phyloP scores from a whole-genome alignment of 1,140 invertebrate species.

The Habropoda laboriosa region DNA sequence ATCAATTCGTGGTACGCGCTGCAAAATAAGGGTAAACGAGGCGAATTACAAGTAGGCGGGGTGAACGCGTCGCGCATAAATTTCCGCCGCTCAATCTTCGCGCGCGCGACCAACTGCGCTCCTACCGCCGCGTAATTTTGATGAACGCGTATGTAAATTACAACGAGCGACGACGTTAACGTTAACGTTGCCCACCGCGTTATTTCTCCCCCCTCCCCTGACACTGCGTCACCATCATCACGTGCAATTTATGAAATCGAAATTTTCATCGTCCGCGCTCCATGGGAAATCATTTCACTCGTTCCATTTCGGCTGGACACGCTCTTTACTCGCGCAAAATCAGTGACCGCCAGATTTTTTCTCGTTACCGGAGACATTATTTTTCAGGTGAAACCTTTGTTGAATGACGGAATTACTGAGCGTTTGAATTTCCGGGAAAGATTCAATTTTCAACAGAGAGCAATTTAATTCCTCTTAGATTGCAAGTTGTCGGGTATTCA shows the following conservation, averaged over 20 bases:
- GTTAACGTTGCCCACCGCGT: neutral
- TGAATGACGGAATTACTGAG: too few species aligned
- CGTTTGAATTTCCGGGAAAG: too few species aligned
- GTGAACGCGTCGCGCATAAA: constrained; percentile 21
- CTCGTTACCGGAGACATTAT: neutral
- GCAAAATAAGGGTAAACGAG: constrained; percentile 29
- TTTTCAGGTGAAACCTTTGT: too few species aligned
- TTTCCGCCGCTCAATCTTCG: constrained; percentile 1
- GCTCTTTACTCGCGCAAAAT: neutral
- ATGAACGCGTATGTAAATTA: constrained; percentile 36
- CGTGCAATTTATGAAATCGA: constrained; percentile 20
- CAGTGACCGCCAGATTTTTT: too few species aligned
- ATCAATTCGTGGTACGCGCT: neutral
- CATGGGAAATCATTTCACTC: constrained; percentile 13
- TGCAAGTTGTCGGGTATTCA: too few species aligned
- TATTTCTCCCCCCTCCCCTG: constrained; percentile 6
- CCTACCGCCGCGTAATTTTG: constrained; percentile 30
- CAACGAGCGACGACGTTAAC: neutral
- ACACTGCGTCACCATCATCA: too few species aligned
- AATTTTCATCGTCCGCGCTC: constrained; percentile 1
- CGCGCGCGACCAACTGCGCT: neutral
- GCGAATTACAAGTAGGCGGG: neutral
- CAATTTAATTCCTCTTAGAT: too few species aligned
- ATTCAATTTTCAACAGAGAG: too few species aligned
- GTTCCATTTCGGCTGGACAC: neutral